phyloP scores from a whole-genome alignment of 1,140 invertebrate genomes.

The Brachionus rotundiformis region DNA sequence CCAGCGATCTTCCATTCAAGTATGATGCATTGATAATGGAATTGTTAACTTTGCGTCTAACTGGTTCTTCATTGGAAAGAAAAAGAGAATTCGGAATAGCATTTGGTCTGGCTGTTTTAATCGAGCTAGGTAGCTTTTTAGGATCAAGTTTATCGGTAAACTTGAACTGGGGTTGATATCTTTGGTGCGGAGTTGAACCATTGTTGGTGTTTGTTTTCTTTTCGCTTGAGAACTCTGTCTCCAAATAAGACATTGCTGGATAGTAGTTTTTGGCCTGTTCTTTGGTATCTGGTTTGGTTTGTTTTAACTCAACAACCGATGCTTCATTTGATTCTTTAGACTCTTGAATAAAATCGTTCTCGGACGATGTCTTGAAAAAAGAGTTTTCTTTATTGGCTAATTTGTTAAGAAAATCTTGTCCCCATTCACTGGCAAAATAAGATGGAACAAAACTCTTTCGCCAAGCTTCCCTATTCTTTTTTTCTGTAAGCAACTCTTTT shows the following conservation, averaged over 20 bases:
- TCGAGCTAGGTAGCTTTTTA: slow-evolving; percentile 58
- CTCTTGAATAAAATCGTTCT: slow-evolving; percentile 41
- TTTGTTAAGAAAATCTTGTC: slow-evolving; percentile 58
- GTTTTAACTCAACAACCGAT: background rate
- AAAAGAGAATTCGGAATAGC: slow-evolving; percentile 60
- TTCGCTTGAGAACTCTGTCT: slow-evolving; percentile 34
- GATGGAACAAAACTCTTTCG: slow-evolving; percentile 55
- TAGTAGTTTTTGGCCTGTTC: background rate
- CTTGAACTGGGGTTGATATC: slow-evolving; percentile 44
- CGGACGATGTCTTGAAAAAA: slow-evolving; percentile 24
- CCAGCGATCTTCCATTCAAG: slow-evolving; percentile 55
- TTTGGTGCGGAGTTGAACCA: background rate
- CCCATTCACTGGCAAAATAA: slow-evolving; percentile 63
- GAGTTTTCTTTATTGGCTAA: slow-evolving; percentile 23
- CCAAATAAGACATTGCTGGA: slow-evolving; percentile 35
- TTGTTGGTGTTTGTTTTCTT: background rate
- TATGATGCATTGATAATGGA: slow-evolving; percentile 58
- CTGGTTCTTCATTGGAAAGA: slow-evolving; percentile 59
- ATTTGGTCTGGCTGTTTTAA: slow-evolving; percentile 58
- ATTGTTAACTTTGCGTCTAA: slow-evolving; percentile 59
- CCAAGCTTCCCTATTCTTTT: slow-evolving; percentile 30
- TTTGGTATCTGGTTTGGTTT: background rate
- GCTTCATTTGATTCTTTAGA: slow-evolving; percentile 5
- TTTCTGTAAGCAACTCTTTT: background rate
- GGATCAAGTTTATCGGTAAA: slow-evolving; percentile 57